These are phyloP conservation scores for Electrophaes corylata DNA, from an alignment of 2,888 invertebrate species.

Conservation along the genomic window DNA sequence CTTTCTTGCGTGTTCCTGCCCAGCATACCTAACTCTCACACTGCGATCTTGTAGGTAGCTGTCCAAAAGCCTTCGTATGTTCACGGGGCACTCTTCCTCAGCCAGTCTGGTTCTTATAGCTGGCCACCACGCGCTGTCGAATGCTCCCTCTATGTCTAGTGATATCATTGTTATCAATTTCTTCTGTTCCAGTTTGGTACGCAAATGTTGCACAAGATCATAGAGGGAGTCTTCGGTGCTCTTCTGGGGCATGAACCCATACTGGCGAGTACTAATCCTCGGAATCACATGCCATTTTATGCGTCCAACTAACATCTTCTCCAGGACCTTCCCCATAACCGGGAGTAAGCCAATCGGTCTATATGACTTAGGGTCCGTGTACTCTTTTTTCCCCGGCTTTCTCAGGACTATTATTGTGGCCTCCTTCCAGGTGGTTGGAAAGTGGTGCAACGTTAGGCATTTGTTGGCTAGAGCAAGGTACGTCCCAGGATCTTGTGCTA, in stretches of 20 bases:
- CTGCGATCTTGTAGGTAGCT: no score
- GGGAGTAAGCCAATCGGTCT: conserved; percentile 40
- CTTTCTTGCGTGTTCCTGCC: neutral
- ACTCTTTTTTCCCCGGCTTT: conserved; percentile 5
- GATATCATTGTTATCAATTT: neutral
- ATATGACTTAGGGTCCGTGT: conserved; percentile 34
- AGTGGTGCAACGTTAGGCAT: conserved; percentile 31
- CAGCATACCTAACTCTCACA: neutral
- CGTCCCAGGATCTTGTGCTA: conserved; percentile 18
- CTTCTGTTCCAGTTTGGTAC: neutral
- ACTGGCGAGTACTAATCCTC: neutral
- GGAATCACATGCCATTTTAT: conserved; percentile 10
- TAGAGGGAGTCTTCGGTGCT: conserved; percentile 21
- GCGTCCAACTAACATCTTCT: conserved; percentile 1
- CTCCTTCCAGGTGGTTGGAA: conserved; percentile 29
- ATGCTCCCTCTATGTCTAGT: no score
- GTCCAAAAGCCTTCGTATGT: neutral
- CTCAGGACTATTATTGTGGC: conserved; percentile 8
- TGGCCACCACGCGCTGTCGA: neutral
- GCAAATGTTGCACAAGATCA: no score
- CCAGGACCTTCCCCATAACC: conserved; percentile 31
- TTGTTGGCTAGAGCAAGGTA: conserved; percentile 23
- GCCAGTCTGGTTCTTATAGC: neutral
- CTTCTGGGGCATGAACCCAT: conserved; percentile 7
- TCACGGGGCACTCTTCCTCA: conserved; percentile 5